Base-by-base conservation (phyloP, 1,140 invertebrate genomes). In the Pogonomyrmex californicus region DNA sequence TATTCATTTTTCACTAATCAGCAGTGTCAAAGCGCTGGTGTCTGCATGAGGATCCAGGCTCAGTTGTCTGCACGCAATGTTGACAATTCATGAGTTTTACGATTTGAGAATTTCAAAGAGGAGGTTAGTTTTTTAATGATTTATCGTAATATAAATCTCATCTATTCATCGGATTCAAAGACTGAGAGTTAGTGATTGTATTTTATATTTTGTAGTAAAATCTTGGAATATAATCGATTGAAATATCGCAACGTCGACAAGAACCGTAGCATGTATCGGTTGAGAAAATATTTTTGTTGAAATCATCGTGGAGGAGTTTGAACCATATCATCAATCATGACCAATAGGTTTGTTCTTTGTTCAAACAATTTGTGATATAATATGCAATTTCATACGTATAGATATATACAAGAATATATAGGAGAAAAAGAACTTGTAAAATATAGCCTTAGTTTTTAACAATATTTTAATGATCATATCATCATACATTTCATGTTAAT, bases 331-430 rank as follows among this genome's bases (percentile, higher is more conserved):
- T 47, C 49, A 82, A 90, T 30, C 12, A 93, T 93, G 92, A 92
- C 88, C 41, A 92, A 87, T 87, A 93, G 93, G 92, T 92, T 89
- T 90, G 87, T 89, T 54, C n/a, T 86, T 82, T 87, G 33, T 90
- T 89, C 66, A 79, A 51, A 79, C 63, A 23, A 1, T 30, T 79
- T 68, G 14, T 78, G 44, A 82, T 54, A 68, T 78, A 76, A 85
- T 17, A 58, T 58, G 17, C 54, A n/a, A 17, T 73, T 44, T 62
- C 33, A 6, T 33, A 2, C 36, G 62, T 9, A 33, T 4, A 60
- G 30, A 44, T 49, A n/a, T 68, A 36, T 38, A 23, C 14, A 56
- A n/a, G n/a, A 68, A 23, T 44, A 47, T 68, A 4, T 66, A 12
- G 0, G 23, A 23, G 23, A 23, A 44, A 9, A 33, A 51, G 33